Percentiles rank a stretch among this genome's conserved stretches.
Conservation (phyloP, 2,888 invertebrate genomes). For the Plebejus argus region DNA sequence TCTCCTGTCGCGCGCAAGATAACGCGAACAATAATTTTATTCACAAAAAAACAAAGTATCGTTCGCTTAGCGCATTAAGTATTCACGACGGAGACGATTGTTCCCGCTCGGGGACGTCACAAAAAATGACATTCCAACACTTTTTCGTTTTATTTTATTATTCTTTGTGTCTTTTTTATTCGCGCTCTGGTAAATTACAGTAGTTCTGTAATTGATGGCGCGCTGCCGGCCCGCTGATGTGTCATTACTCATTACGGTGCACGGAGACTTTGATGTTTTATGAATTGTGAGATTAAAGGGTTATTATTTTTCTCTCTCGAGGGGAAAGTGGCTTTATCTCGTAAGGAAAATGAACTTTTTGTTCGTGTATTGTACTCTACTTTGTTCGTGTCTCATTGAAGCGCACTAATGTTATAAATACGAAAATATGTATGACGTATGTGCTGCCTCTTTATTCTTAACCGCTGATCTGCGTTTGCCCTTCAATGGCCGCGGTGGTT, state of each 20-base stretch:
- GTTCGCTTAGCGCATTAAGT: conserved; percentile 41
- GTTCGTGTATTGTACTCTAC: background rate
- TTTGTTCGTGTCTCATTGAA: background rate
- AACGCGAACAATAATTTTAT: conserved; percentile 32
- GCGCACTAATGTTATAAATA: no score
- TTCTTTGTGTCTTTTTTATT: conserved; percentile 35
- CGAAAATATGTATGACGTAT: no score
- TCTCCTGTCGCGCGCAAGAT: conserved; percentile 32
- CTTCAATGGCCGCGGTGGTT: no score
- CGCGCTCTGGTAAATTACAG: conserved; percentile 2
- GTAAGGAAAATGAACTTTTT: background rate
- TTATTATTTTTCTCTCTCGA: background rate
- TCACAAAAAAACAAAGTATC: conserved; percentile 35
- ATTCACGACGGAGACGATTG: conserved; percentile 45
- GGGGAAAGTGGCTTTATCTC: background rate
- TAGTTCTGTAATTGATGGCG: conserved; percentile 14
- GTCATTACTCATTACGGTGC: background rate
- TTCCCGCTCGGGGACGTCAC: conserved; percentile 38
- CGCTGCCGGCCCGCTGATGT: background rate
- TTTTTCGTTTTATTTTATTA: conserved; percentile 27
- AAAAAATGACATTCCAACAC: conserved; percentile 42
- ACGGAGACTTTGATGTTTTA: background rate
- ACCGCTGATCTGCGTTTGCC: no score
- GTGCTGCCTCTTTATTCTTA: no score
- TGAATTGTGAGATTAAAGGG: conserved; percentile 16